A percentile compares a stretch with the other conserved stretches of the same genome.
Evolutionary conservation across 2,888 invertebrate genomes (phyloP).

Genomic region (Nasonovia ribisnigri): DNA sequence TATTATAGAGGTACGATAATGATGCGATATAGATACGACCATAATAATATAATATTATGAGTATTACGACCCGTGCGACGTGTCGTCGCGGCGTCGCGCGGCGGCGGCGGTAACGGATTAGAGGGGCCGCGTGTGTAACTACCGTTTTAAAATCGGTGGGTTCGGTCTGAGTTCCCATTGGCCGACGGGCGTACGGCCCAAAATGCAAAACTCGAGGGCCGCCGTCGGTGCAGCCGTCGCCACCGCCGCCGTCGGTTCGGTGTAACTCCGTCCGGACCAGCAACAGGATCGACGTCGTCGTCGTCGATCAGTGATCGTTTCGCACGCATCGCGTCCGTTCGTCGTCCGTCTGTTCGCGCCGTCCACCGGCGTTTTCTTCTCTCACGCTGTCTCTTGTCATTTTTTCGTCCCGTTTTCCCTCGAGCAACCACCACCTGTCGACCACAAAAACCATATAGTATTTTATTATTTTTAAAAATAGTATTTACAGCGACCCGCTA

Average conservation of each 20-base stretch:
- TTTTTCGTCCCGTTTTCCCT: background rate
- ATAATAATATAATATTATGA: background rate
- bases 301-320: slow-evolving; percentile 37
- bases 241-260: slow-evolving; percentile 15
- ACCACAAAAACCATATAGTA: background rate
- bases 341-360: background rate
- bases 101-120: slow-evolving; percentile 13
- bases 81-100: background rate
- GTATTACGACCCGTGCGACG: slow-evolving; percentile 2
- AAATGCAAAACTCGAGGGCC: slow-evolving; percentile 20
- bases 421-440: background rate
- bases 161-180: slow-evolving; percentile 42
- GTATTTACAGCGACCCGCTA: background rate
- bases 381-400: background rate
- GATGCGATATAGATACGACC: background rate
- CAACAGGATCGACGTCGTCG: slow-evolving; percentile 30
- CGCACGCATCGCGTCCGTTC: slow-evolving; percentile 1
- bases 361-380: background rate
- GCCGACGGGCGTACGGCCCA: slow-evolving; percentile 52
- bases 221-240: background rate
- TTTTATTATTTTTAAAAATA: background rate
- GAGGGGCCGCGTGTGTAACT: background rate
- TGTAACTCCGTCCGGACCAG: background rate
- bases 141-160: slow-evolving; percentile 50
- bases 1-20: background rate